Percentiles rank a stretch among this genome's conserved stretches.
These are phyloP conservation scores for Hydra vulgaris DNA, from an alignment of 30 jellyfish, hydroid and myxozoan genomes.

Conservation along the genomic window DNA sequence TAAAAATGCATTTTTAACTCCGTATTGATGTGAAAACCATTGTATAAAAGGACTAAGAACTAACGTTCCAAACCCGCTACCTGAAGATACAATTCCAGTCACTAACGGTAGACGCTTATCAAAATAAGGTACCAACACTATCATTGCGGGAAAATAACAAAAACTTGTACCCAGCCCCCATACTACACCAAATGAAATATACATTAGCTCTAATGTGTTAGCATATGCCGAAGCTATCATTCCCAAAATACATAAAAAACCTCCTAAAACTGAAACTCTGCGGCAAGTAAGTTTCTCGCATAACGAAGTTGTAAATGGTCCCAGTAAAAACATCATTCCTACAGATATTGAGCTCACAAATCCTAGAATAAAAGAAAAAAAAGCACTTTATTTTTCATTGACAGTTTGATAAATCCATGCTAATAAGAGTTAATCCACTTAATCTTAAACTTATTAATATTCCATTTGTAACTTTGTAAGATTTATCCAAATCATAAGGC, in stretches of 20 bases:
- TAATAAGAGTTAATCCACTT: not conserved
- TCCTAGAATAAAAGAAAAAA: conserved; percentile 35
- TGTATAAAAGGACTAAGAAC: conserved; percentile 81
- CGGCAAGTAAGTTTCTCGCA: conserved; percentile 85
- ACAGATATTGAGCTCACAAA: conserved; percentile 91
- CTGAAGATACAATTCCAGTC: conserved; percentile 92
- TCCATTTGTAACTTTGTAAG: no score
- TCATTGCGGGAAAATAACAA: conserved; percentile 91
- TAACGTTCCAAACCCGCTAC: conserved; percentile 96
- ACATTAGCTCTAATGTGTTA: conserved; percentile 52
- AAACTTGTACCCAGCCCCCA: conserved; percentile 99
- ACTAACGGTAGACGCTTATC: conserved; percentile 89
- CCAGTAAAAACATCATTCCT: conserved; percentile 95
- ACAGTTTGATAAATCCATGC: conserved; percentile 84
- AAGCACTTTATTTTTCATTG: not conserved
- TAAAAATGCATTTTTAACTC: conserved; percentile 46
- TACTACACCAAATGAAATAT: conserved; percentile 82
- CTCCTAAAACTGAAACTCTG: conserved; percentile 65
- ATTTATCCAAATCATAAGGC: no score
- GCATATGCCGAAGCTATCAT: conserved; percentile 86
- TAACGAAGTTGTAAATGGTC: conserved; percentile 86
- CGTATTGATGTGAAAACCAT: conserved; percentile 40
- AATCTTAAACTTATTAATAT: not conserved
- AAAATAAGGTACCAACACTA: conserved; percentile 77
- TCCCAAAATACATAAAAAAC: conserved; percentile 80